Conservation (phyloP, 2,113 vertebrate genomes). For the Osmerus mordax region DNA sequence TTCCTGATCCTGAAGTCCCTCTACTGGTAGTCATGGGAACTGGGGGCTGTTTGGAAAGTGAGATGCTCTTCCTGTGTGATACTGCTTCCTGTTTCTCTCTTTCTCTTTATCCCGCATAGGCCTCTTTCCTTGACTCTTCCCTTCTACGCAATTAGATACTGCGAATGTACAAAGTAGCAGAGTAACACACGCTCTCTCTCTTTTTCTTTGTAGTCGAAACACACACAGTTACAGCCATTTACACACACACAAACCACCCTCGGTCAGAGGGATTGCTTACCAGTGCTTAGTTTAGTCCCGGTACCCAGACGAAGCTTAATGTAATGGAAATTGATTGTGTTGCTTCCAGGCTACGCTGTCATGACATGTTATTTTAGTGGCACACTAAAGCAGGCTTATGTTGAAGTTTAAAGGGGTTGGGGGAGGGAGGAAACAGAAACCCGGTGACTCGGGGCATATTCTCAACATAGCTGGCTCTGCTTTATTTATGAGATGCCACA, state of each 20-base stretch:
- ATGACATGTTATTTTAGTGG: slow-evolving; percentile 66
- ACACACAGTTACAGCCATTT: not conserved
- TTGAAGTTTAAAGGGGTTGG: slow-evolving; percentile 48
- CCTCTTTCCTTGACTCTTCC: too few species aligned
- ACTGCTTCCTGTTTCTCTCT: too few species aligned
- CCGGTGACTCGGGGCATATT: slow-evolving; percentile 44
- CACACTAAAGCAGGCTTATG: slow-evolving; percentile 58
- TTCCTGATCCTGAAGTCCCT: too few species aligned
- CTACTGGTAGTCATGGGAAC: too few species aligned
- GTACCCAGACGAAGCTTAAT: slow-evolving; percentile 58
- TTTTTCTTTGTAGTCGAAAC: not conserved
- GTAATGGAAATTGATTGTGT: slow-evolving; percentile 71
- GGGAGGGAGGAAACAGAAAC: slow-evolving; percentile 14
- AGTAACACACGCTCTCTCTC: too few species aligned
- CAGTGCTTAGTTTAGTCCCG: slow-evolving; percentile 47
- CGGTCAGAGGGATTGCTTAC: slow-evolving; percentile 56
- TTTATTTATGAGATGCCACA: slow-evolving; percentile 52
- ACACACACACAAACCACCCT: slow-evolving; percentile 20
- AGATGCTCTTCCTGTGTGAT: too few species aligned
- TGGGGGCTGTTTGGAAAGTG: too few species aligned
- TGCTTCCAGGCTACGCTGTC: slow-evolving; percentile 60
- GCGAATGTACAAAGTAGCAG: too few species aligned
- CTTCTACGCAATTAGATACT: too few species aligned
- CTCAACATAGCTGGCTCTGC: slow-evolving; percentile 33
- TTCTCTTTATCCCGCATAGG: too few species aligned